A percentile compares a stretch with the other conserved stretches of the same genome.
Conservation (phyloP, 2,113 vertebrate genomes). For the Mormyrus lacerda region DNA sequence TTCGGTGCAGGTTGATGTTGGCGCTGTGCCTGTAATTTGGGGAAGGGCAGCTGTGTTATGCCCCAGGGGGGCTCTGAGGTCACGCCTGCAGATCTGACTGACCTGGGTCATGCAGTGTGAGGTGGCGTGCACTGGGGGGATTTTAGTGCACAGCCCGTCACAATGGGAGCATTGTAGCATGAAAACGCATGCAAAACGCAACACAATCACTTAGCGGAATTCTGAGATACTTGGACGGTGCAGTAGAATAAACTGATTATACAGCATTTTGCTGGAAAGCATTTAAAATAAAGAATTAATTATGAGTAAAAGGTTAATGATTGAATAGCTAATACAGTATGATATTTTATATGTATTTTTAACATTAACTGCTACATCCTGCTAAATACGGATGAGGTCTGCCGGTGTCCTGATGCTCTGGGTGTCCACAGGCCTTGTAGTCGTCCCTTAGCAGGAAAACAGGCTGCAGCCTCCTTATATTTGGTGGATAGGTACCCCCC, state of each 20-base stretch:
- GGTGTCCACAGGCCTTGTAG: neutral
- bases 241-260: neutral
- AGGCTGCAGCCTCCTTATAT: neutral
- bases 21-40: constrained; percentile 85
- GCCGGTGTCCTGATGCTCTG: neutral
- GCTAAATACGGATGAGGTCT: neutral
- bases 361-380: neutral
- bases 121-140: too few species aligned
- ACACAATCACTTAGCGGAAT: neutral
- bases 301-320: neutral
- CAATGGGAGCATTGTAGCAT: neutral
- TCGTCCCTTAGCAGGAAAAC: neutral
- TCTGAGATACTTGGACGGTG: neutral
- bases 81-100: neutral
- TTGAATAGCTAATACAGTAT: neutral
- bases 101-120: neutral
- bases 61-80: neutral
- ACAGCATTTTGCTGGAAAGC: neutral
- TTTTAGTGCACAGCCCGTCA: neutral
- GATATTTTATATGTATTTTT: neutral
- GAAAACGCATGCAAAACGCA: neutral
- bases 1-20: constrained; percentile 99
- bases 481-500: neutral
- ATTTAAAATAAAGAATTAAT: neutral
- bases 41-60: neutral